These are phyloP conservation scores for Toxotes jaculatrix DNA, from an alignment of 2,113 vertebrate genomes.

Conservation along the genomic window DNA sequence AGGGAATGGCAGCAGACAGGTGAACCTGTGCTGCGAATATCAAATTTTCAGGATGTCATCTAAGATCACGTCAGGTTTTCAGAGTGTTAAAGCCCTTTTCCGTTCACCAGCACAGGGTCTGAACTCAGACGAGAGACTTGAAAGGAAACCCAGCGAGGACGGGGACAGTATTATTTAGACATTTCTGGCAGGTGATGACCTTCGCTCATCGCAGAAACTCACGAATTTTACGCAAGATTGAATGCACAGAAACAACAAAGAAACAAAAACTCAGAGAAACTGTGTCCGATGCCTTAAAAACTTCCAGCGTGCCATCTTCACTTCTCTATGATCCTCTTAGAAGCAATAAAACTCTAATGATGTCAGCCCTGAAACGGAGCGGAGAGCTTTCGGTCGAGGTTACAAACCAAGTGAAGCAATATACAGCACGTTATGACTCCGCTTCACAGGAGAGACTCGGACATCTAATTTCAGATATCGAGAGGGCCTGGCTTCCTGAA, in stretches of 20 bases:
- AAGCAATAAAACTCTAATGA: conserved; percentile 67
- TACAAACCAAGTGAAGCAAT: conserved; percentile 51
- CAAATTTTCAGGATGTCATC: conserved; percentile 57
- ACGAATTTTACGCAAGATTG: neutral
- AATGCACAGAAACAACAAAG: neutral
- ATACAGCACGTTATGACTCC: conserved; percentile 65
- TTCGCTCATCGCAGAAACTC: neutral
- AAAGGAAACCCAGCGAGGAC: neutral
- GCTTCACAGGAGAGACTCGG: conserved; percentile 55
- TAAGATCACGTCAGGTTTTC: conserved; percentile 28
- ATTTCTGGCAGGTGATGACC: neutral
- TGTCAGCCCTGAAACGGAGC: neutral
- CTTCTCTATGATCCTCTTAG: conserved; percentile 24
- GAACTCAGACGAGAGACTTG: neutral
- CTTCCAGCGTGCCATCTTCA: neutral
- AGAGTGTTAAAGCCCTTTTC: conserved; percentile 20
- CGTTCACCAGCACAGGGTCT: neutral
- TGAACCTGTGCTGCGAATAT: conserved; percentile 39
- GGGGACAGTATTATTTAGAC: no score
- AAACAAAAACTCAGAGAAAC: neutral
- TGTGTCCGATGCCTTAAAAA: neutral
- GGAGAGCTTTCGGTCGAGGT: conserved; percentile 30
- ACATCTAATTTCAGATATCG: conserved; percentile 70
- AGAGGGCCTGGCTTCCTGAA: conserved; percentile 50
- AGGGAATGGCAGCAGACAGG: conserved; percentile 20